These are phyloP conservation scores for Clarias macrocephalus DNA, from an alignment of 2,113 vertebrate genomes.

Conservation along the genomic window DNA sequence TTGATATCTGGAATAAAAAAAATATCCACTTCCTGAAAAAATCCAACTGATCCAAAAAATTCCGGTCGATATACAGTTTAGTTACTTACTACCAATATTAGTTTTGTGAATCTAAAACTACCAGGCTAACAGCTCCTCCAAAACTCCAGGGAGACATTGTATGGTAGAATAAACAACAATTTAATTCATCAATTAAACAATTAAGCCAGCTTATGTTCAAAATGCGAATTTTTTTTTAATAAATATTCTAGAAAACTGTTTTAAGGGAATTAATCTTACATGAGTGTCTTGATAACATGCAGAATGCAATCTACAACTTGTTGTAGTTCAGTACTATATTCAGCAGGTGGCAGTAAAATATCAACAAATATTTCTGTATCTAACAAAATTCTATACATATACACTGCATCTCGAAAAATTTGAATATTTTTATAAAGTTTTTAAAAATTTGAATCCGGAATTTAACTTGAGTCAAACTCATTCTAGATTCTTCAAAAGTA, in stretches of 20 bases:
- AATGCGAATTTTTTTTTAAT: background rate
- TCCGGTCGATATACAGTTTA: background rate
- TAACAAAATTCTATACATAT: background rate
- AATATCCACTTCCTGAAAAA: background rate
- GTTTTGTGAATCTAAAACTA: background rate
- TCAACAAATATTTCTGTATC: background rate
- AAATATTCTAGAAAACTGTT: background rate
- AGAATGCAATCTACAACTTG: background rate
- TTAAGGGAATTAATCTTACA: background rate
- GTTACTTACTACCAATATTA: background rate
- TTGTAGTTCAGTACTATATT: background rate
- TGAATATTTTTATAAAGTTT: no score
- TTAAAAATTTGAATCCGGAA: no score
- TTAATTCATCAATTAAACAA: background rate
- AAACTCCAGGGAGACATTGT: background rate
- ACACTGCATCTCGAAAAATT: no score
- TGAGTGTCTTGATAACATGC: background rate
- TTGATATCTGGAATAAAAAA: background rate
- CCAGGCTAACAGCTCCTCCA: background rate
- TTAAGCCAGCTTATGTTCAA: background rate
- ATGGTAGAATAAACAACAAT: background rate
- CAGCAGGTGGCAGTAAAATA: slow-evolving; percentile 64
- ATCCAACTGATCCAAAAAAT: background rate
- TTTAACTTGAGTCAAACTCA: no score
- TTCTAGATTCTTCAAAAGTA: no score